These are phyloP conservation scores for Heliothis peltigera DNA, from an alignment of 2,888 invertebrate species.

Conservation along the genomic window DNA sequence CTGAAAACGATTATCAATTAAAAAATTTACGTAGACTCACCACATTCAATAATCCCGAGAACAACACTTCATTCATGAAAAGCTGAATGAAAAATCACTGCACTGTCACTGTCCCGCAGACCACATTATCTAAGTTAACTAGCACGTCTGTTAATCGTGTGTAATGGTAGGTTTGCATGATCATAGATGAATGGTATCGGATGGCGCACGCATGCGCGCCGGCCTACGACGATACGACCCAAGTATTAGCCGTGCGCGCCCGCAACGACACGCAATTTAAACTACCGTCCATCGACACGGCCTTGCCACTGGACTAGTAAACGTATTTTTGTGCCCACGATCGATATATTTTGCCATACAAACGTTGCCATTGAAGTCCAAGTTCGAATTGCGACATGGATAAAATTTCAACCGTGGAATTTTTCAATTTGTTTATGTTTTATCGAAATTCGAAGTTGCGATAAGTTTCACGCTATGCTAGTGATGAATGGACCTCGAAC, in stretches of 20 bases:
- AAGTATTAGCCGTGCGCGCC: constrained; percentile 71
- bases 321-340: constrained; percentile 40
- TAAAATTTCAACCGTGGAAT: constrained; percentile 23
- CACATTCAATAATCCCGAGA: constrained; percentile 32
- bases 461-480: neutral
- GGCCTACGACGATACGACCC: constrained; percentile 27
- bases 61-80: constrained; percentile 34
- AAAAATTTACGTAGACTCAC: constrained; percentile 37
- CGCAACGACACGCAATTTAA: constrained; percentile 71
- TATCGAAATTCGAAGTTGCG: constrained; percentile 15
- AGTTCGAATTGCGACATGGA: constrained; percentile 52
- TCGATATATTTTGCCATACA: constrained; percentile 47
- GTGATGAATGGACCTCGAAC: neutral
- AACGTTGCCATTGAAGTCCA: constrained; percentile 49
- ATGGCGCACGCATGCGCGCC: constrained; percentile 65
- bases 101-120: constrained; percentile 41
- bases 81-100: constrained; percentile 37
- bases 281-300: constrained; percentile 66
- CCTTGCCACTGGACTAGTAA: constrained; percentile 72
- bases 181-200: constrained; percentile 41
- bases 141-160: constrained; percentile 40
- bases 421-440: constrained; percentile 1
- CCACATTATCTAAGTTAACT: constrained; percentile 31
- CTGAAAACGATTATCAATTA: too few relatives aligned
- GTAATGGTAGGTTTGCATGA: constrained; percentile 41